Evolutionary conservation across 2,888 invertebrate genomes (phyloP), one percentile per base, ranked within the genome.

Genomic region (Lasioglossum vierecki): DNA sequence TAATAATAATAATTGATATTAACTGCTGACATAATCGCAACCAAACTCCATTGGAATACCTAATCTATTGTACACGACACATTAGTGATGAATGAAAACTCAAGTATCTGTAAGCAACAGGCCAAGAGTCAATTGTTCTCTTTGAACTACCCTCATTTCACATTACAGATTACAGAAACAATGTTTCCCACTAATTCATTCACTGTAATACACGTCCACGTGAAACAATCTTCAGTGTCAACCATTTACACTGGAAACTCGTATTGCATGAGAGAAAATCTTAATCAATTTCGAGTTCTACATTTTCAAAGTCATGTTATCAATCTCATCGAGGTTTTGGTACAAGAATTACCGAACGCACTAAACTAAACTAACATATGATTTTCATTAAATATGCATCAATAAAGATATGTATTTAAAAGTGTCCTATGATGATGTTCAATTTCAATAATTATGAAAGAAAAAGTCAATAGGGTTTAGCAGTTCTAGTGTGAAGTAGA

Each of bases 41-140:
- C 2, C 18, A 22, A 22, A 53, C 22, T 53, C 22, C 22, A 18
- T 53, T 53, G 22, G 22, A 53, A 53, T 22, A 53, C 22, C 22
- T 8, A 22, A 53, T 53, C 22, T 22, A 53, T 22, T 8, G 49
- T 53, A 6, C 22, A 53, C 22, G 53, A n/a, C n/a, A 22, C 22
- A 22, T 53, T 66, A 66, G 44, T 18, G 6, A n/a, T n/a, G n/a
- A 77, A 39, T 18, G 8, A 70, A 77, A 80, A 11, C 35, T 35
- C 6, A 11, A 63, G 30, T 44, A 3, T 22, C 13, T 0, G 18
- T 39, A 15, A 53, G 9, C 53, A 53, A 53, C 30, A 66, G 35
- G 44, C 72, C 30, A 53, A 72, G 49, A 63, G 30, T 44, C 35
- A 53, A 44, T 57, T 35, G 49, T 30, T 44, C 13, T n/a, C 22